A percentile compares a stretch with the other conserved stretches of the same genome.
These are phyloP conservation scores for Macrochelys suwanniensis DNA, from an alignment of 2,797 vertebrate genomes.

Conservation along the genomic window DNA sequence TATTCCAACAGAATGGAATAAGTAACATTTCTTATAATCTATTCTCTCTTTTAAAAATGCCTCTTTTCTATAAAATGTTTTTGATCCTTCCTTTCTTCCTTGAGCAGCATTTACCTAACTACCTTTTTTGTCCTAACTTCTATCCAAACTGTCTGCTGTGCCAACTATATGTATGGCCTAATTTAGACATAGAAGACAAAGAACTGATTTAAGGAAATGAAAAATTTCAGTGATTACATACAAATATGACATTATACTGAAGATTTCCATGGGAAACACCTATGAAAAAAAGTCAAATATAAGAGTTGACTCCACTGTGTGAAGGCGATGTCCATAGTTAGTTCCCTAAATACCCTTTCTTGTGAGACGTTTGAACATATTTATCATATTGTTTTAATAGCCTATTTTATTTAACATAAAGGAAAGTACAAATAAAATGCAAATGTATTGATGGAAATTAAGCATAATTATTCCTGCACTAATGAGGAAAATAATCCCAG, in stretches of 20 bases:
- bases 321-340: neutral
- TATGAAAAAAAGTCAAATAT: neutral
- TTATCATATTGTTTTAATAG: neutral
- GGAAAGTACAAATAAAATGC: slow-evolving; percentile 53
- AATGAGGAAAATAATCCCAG: slow-evolving; percentile 2
- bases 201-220: neutral
- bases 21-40: neutral
- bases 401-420: neutral
- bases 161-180: neutral
- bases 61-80: neutral
- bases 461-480: neutral
- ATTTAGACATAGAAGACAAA: neutral
- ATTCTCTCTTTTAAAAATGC: neutral
- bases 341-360: neutral
- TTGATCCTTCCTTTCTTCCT: neutral
- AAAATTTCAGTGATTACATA: neutral
- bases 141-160: neutral
- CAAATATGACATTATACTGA: neutral
- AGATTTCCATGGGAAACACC: neutral
- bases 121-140: neutral
- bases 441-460: slow-evolving; percentile 29
- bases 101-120: neutral
- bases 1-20: neutral
- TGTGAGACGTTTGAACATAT: neutral
- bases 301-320: neutral